These are phyloP conservation scores for Coelopa frigida DNA, from an alignment of 1,140 invertebrate species.

Conservation along the genomic window DNA sequence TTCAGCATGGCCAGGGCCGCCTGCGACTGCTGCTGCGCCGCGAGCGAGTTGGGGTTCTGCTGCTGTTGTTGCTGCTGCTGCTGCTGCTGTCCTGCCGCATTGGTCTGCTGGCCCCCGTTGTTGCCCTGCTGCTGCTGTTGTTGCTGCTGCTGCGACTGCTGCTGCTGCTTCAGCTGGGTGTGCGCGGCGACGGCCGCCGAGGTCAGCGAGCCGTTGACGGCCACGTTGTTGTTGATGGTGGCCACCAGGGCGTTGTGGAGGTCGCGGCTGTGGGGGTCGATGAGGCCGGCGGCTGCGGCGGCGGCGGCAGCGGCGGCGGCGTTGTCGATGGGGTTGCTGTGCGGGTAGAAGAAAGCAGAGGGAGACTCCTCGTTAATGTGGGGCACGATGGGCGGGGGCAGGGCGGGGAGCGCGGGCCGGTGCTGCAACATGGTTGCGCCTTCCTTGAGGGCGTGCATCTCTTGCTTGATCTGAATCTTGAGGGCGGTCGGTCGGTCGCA, in stretches of 20 bases:
- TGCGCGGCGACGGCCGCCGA: slow-evolving; percentile 21
- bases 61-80: slow-evolving; percentile 19
- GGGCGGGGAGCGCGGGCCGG: slow-evolving; percentile 21
- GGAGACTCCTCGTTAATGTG: slow-evolving; percentile 16
- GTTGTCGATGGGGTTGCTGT: slow-evolving; percentile 49
- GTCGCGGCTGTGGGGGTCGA: slow-evolving; percentile 57
- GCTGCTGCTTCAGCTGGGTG: slow-evolving; percentile 17
- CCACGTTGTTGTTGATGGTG: slow-evolving; percentile 46
- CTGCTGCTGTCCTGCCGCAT: slow-evolving; percentile 24
- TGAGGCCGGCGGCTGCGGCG: slow-evolving; percentile 46
- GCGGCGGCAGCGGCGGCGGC: slow-evolving; percentile 43
- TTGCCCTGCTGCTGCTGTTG: slow-evolving; percentile 15
- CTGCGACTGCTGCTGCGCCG: slow-evolving; percentile 16
- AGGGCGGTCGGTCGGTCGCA: too few relatives aligned
- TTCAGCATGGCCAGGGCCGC: slow-evolving; percentile 32
- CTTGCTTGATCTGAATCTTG: slow-evolving; percentile 37
- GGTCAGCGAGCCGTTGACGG: slow-evolving; percentile 38
- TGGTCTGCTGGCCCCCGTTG: slow-evolving; percentile 4
- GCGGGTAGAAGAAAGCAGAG: slow-evolving; percentile 35
- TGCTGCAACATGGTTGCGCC: slow-evolving; percentile 39
- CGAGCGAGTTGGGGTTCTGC: slow-evolving; percentile 7
- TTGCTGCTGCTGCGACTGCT: slow-evolving; percentile 20
- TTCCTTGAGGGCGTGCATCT: slow-evolving; percentile 37
- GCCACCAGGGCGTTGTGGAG: slow-evolving; percentile 54
- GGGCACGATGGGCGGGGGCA: slow-evolving; percentile 11